These are phyloP conservation scores for Quiscalus mexicanus DNA, from an alignment of 2,113 vertebrate genomes.

Conservation along the genomic window DNA sequence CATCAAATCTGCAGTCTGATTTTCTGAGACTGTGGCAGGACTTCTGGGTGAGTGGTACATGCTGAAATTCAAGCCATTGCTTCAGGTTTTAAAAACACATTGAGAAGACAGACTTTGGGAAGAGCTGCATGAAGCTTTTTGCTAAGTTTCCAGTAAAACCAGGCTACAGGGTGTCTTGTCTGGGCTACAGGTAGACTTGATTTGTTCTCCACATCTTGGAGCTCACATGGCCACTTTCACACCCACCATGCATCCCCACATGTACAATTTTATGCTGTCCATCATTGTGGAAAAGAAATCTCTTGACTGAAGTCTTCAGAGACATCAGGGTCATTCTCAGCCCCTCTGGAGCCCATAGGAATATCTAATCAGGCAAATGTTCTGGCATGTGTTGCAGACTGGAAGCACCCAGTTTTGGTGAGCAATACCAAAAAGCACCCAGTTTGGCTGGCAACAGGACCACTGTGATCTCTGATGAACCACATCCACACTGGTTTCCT, in stretches of 20 bases:
- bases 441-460: not conserved
- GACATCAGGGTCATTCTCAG: not conserved
- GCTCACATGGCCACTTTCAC: not conserved
- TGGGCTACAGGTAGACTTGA: rapidly evolving
- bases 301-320: not conserved
- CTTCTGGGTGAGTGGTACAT: not conserved
- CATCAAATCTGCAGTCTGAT: not conserved
- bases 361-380: not conserved
- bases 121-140: not conserved
- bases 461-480: not conserved
- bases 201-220: not conserved
- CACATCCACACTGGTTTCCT: not conserved
- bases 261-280: not conserved
- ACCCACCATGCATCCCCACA: rapidly evolving
- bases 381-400: not conserved
- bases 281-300: not conserved
- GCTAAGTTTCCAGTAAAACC: not conserved
- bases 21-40: not conserved
- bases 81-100: not conserved
- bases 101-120: not conserved
- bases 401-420: not conserved
- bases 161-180: not conserved
- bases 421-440: not conserved
- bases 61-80: not conserved
- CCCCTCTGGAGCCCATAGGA: not conserved